Evolutionary conservation across 2,797 vertebrate genomes (phyloP), one percentile per base, ranked within the genome.

Genomic region (Scolopax rusticola): DNA sequence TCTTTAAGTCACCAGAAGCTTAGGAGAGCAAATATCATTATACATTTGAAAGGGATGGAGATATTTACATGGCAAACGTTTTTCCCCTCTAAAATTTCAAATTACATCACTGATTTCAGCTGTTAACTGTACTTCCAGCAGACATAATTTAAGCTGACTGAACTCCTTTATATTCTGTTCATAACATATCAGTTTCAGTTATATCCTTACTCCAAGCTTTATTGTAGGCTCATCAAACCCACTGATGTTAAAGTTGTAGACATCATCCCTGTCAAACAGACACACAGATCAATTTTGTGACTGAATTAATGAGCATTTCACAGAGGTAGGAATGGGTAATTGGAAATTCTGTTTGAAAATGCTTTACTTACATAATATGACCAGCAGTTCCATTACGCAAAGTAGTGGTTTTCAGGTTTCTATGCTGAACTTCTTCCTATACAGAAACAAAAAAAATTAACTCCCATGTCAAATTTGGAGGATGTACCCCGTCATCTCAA

Each of bases 201-300:
- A 86, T 77, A 38, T 82, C 93, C 97, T 98, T 99, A 99, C 99
- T 96, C 95, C 96, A 95, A 97, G 96, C 64, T 96, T 98, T 96
- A 98, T 96, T 83, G 98, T 95, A 92, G 98, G 96, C 69, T 99
- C 98, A 87, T 96, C 69, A 79, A 87, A 84, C 51, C 96, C 97
- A 63, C 89, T 98, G 93, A 97, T 56, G n/a, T 86, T 97, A 84
- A 99, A 99, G 93, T 97, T 97, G 98, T 99, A 99, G 93, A 99
- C 51, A 93, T 99, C 99, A 84, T 98, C 95, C 95, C 99, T 99
- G 97, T 90, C 73, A 89, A 97, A 84, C 88, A 87, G 77, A 96
- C 47, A 89, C 8, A 92, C 57, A 90, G 60, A 91, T 60, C 54
- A 74, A 7, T 87, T 93, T 64, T 77, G 28, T 91, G 38, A 43